Percentiles rank a stretch among this genome's conserved stretches.
Conservation (phyloP, 64 coral and sea anemone genomes). For the Dendrophyllia cribrosa region DNA sequence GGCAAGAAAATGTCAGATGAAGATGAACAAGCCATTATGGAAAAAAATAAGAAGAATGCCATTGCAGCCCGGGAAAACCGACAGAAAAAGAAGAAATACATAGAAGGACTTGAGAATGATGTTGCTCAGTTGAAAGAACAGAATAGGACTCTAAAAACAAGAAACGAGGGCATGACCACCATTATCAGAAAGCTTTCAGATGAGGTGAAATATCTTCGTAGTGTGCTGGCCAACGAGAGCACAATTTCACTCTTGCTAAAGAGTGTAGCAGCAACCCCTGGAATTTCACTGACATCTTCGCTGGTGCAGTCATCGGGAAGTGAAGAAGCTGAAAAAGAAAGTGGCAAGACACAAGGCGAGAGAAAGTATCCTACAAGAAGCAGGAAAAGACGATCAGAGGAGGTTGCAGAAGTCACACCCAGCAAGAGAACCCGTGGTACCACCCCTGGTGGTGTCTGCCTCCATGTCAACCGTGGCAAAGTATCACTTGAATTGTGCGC, state of each 20-base stretch:
- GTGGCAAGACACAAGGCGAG: not conserved
- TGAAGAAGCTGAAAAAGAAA: conserved; percentile 8
- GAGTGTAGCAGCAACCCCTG: conserved; percentile 73
- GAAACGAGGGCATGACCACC: conserved; percentile 29
- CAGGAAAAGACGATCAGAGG: not conserved
- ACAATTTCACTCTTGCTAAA: conserved; percentile 81
- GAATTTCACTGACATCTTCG: conserved; percentile 74
- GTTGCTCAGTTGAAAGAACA: conserved; percentile 58
- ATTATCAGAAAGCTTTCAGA: conserved; percentile 55
- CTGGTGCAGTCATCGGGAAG: conserved; percentile 13
- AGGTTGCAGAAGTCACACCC: not conserved
- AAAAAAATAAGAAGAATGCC: conserved; percentile 86
- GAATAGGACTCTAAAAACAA: conserved; percentile 57
- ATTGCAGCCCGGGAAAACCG: conserved; percentile 90
- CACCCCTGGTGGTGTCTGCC: conserved; percentile 70
- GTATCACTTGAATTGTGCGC: conserved; percentile 86
- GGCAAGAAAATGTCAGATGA: conserved; percentile 7
- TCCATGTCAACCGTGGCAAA: conserved; percentile 79
- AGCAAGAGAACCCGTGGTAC: not conserved
- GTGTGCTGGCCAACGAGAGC: conserved; percentile 83
- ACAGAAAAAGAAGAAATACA: conserved; percentile 90
- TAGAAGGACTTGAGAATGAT: conserved; percentile 72
- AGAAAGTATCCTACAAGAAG: conserved; percentile 29
- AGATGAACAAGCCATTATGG: conserved; percentile 40
- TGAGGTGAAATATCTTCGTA: conserved; percentile 80